These are phyloP conservation scores for Montipora efflorescens DNA, from an alignment of 64 coral and sea anemone genomes.

Conservation along the genomic window DNA sequence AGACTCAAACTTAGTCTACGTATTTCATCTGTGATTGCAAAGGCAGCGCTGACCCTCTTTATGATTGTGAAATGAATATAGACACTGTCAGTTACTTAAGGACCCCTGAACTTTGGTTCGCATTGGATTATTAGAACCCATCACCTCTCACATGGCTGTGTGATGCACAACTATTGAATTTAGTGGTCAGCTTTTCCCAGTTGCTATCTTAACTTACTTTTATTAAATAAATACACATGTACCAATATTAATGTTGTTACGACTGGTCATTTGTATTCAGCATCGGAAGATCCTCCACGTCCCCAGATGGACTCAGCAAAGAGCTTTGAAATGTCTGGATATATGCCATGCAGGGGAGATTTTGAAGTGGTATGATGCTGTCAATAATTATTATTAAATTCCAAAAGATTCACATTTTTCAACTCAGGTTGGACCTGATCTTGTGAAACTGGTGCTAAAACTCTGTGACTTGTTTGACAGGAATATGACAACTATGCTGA, in stretches of 20 bases:
- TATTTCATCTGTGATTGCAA: too few species aligned
- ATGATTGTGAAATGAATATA: too few species aligned
- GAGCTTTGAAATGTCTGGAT: constrained; percentile 83
- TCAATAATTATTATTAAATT: neutral
- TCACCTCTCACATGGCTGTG: too few species aligned
- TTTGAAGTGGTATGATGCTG: constrained; percentile 76
- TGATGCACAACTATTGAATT: too few species aligned
- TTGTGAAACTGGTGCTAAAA: neutral
- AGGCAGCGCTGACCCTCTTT: too few species aligned
- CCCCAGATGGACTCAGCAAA: constrained; percentile 73
- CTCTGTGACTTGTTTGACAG: neutral
- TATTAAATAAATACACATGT: too few species aligned
- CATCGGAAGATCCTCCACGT: constrained; percentile 89
- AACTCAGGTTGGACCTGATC: neutral
- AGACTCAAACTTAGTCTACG: too few species aligned
- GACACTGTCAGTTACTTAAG: too few species aligned
- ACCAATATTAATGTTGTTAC: neutral
- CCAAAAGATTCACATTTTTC: neutral
- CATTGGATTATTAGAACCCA: too few species aligned
- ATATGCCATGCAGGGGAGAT: constrained; percentile 93
- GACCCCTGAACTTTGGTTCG: too few species aligned
- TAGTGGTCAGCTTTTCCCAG: too few species aligned
- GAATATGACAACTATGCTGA: constrained; percentile 99
- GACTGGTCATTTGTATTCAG: constrained; percentile 3
- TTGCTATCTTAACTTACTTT: too few species aligned